Base-by-base conservation (phyloP, 35 echinoderm and acorn worm species). In the Hemicentrotus pulcherrimus region DNA sequence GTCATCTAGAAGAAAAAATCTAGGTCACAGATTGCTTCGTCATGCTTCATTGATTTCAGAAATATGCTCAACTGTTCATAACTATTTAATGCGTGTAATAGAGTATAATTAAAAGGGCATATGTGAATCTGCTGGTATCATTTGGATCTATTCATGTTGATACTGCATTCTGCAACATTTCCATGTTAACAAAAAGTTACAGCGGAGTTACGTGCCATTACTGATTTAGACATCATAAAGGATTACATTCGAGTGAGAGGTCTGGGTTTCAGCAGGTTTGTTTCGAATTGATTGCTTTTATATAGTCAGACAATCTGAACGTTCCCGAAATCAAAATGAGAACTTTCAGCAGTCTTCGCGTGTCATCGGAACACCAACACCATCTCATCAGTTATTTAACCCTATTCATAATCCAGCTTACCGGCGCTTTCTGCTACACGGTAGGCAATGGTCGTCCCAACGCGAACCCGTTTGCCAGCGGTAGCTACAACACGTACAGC, bases 391-490 rank as follows among this genome's bases (percentile, higher is more conserved):
- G 61, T 28, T 70, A 70, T 70, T 18, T 70, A 24, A 70, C 87
- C 31, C 31, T 89, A 35, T 89, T 89, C 32, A 6, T 89, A 89
- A 35, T 89, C 13, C 87, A 89, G 19, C 87, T 89, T 46, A 10
- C 32, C 31, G 22, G 32, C 31, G 32, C 12, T 46, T 89, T 89
- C 87, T 35, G 87, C 45, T 89, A 89, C 87, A 33, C 87, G 4
- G 32, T 46, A 15, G 87, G 87, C 6, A 89, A 89, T 46, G 32
- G 32, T 35, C 87, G 87, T 89, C 32, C 87, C 10, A 89, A 89
- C 87, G 45, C 87, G 32, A 89, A 89, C 31, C 87, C 87, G 32
- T 89, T 35, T 11, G 31, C 87, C 31, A n/a, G 87, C 87, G 87
- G 87, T 32, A 70, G 61, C 18, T 70, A 70, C 61, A 70, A 28